A percentile compares a stretch with the other conserved stretches of the same genome.
Conservation (phyloP, 1,140 invertebrate species). For the Euwallacea similis region DNA sequence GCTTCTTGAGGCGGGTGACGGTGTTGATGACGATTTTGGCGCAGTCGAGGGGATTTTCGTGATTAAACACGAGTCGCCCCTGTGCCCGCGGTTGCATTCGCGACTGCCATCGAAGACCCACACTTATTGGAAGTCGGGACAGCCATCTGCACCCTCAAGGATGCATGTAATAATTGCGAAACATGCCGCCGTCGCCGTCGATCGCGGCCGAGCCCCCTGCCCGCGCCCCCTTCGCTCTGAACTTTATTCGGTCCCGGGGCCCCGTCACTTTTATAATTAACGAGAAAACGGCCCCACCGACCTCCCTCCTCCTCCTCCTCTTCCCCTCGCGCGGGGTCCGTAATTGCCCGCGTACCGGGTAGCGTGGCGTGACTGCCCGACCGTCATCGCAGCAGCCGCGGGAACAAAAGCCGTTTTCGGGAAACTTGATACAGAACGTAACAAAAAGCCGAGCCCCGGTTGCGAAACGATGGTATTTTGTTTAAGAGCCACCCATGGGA, state of each 20-base stretch:
- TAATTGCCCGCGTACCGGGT: slow-evolving; percentile 29
- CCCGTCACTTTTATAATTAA: slow-evolving; percentile 34
- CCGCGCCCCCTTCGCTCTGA: background rate
- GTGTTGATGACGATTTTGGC: background rate
- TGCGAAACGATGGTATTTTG: slow-evolving; percentile 16
- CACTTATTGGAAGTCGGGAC: background rate
- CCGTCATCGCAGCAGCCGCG: slow-evolving; percentile 12
- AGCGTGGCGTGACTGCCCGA: slow-evolving; percentile 24
- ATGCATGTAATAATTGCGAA: slow-evolving; percentile 22
- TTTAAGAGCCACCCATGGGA: slow-evolving; percentile 17
- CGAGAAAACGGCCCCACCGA: slow-evolving; percentile 15
- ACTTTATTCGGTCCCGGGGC: slow-evolving; percentile 4
- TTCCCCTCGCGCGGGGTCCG: background rate
- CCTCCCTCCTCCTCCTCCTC: background rate
- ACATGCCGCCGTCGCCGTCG: slow-evolving; percentile 1
- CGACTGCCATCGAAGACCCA: slow-evolving; percentile 14
- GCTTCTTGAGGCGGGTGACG: too few relatives aligned
- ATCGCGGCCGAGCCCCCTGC: background rate
- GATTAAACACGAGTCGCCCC: background rate
- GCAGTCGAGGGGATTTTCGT: too few relatives aligned
- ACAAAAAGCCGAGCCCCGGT: slow-evolving; percentile 12
- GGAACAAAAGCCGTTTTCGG: slow-evolving; percentile 27
- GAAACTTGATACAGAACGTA: slow-evolving; percentile 28
- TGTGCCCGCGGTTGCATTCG: slow-evolving; percentile 20
- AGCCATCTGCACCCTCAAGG: slow-evolving; percentile 26